phyloP scores from a whole-genome alignment of 2,888 invertebrate species.

The Drosophila setosimentum region DNA sequence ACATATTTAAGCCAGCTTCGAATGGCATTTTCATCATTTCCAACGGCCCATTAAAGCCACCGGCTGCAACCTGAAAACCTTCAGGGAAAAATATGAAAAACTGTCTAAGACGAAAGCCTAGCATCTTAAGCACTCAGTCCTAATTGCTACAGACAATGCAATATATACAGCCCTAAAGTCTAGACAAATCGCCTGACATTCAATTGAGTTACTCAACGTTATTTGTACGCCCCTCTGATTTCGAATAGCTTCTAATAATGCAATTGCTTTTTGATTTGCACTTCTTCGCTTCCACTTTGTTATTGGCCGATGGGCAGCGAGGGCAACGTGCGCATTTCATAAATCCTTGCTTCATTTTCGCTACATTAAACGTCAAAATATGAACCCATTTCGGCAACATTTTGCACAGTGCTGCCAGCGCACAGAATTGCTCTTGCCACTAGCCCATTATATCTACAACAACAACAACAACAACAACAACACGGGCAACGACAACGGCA shows the following conservation, averaged over 20 bases:
- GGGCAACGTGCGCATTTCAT: slow-evolving; percentile 76
- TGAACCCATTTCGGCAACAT: slow-evolving; percentile 84
- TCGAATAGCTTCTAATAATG: slow-evolving; percentile 67
- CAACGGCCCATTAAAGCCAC: slow-evolving; percentile 61
- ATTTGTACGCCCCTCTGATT: slow-evolving; percentile 56
- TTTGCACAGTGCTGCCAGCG: slow-evolving; percentile 49
- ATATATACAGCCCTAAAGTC: slow-evolving; percentile 34
- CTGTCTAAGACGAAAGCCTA: slow-evolving; percentile 1
- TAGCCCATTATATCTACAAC: slow-evolving; percentile 57
- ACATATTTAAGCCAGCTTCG: slow-evolving; percentile 65
- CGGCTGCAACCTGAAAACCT: slow-evolving; percentile 55
- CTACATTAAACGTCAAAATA: slow-evolving; percentile 84
- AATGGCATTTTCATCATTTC: slow-evolving; percentile 72
- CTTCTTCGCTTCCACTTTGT: slow-evolving; percentile 43
- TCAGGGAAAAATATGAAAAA: slow-evolving; percentile 16
- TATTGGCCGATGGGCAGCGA: slow-evolving; percentile 42
- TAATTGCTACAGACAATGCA: slow-evolving; percentile 36
- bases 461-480: slow-evolving; percentile 21
- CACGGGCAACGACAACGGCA: slow-evolving; percentile 3
- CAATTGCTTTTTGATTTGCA: slow-evolving; percentile 80
- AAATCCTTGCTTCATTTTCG: slow-evolving; percentile 84
- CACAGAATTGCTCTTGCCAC: slow-evolving; percentile 33
- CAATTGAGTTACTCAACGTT: slow-evolving; percentile 41
- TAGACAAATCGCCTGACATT: slow-evolving; percentile 35
- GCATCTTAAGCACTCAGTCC: slow-evolving; percentile 6